A percentile compares a stretch with the other conserved stretches of the same genome.
These are phyloP conservation scores for Eumacrocentrus americanus DNA, from an alignment of 2,888 invertebrate species.

Conservation along the genomic window DNA sequence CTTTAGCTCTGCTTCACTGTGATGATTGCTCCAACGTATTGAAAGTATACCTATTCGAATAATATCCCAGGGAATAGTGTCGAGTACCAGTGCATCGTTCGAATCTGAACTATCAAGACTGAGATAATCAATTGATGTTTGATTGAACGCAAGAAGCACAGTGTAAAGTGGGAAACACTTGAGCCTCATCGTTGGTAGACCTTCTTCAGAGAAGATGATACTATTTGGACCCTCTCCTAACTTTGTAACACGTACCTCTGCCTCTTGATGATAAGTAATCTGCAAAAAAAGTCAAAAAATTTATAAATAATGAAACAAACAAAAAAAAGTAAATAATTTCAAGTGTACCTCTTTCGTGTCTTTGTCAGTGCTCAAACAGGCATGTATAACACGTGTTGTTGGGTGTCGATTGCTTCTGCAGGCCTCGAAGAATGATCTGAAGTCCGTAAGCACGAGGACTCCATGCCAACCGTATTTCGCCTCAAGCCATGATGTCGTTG, in stretches of 20 bases:
- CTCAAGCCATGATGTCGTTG: slow-evolving; percentile 76
- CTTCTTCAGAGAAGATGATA: slow-evolving; percentile 52
- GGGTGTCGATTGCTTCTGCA: slow-evolving; percentile 61
- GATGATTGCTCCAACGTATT: slow-evolving; percentile 55
- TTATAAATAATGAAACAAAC: background rate
- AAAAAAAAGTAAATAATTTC: background rate
- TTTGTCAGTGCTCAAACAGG: slow-evolving; percentile 78
- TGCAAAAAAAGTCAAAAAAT: slow-evolving; percentile 43
- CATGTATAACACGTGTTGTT: slow-evolving; percentile 73
- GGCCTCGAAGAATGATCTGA: slow-evolving; percentile 74
- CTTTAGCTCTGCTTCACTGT: slow-evolving; percentile 52
- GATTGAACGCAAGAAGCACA: slow-evolving; percentile 77
- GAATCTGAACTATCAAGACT: slow-evolving; percentile 66
- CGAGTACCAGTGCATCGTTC: slow-evolving; percentile 55
- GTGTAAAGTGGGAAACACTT: slow-evolving; percentile 87
- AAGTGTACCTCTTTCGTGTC: slow-evolving; percentile 75
- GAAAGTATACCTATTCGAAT: slow-evolving; percentile 55
- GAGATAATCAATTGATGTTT: slow-evolving; percentile 72
- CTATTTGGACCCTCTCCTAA: slow-evolving; percentile 59
- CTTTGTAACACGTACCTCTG: slow-evolving; percentile 58
- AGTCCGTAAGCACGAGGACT: slow-evolving; percentile 77
- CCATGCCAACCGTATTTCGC: slow-evolving; percentile 76
- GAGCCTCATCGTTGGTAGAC: slow-evolving; percentile 67
- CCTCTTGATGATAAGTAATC: slow-evolving; percentile 59
- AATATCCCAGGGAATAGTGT: slow-evolving; percentile 58